Evolutionary conservation across 2,888 invertebrate species (phyloP).

Genomic region (Apomyelois bistriatella): DNA sequence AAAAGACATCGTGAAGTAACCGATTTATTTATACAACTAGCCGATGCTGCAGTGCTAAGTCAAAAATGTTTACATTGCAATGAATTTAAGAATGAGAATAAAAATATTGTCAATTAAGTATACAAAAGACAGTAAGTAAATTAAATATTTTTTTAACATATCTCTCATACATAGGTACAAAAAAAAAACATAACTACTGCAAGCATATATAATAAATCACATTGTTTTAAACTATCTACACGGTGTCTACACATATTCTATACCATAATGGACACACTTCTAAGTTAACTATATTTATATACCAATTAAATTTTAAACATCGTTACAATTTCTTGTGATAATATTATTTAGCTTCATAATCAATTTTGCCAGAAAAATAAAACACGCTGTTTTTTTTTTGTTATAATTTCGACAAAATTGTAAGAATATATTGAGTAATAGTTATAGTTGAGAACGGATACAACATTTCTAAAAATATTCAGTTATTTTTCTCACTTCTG

Average conservation of each 20-base stretch:
- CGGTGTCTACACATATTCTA: slow-evolving; percentile 22
- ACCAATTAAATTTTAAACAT: slow-evolving; percentile 21
- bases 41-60: too few relatives aligned
- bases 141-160: neutral
- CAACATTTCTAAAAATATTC: slow-evolving; percentile 59
- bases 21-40: too few relatives aligned
- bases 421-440: neutral
- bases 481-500: slow-evolving; percentile 51
- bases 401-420: neutral
- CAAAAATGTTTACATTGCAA: too few relatives aligned
- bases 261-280: slow-evolving; percentile 23
- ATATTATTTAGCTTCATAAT: slow-evolving; percentile 3
- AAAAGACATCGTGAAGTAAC: too few relatives aligned
- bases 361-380: neutral
- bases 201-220: slow-evolving; percentile 4
- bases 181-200: neutral
- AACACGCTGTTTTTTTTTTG: neutral
- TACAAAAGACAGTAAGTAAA: too few relatives aligned
- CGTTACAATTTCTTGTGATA: slow-evolving; percentile 17
- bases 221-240: slow-evolving; percentile 21
- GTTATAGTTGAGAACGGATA: slow-evolving; percentile 30
- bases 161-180: too few relatives aligned
- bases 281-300: slow-evolving; percentile 21
- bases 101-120: too few relatives aligned
- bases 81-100: too few relatives aligned